phyloP scores from a whole-genome alignment of 2,888 invertebrate genomes.

The Parnassius smintheus region DNA sequence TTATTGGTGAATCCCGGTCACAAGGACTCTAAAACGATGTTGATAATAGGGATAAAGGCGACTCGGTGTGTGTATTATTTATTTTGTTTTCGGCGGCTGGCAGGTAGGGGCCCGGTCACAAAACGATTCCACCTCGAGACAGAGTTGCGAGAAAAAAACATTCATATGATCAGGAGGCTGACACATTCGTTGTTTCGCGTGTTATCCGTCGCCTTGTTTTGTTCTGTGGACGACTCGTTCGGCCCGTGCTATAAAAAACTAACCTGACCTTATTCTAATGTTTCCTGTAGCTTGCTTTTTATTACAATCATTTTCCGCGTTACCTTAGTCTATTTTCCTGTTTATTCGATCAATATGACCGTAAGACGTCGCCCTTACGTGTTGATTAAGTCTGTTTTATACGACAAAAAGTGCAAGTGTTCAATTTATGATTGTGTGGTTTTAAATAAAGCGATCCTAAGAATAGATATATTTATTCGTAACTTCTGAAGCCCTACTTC shows the following conservation, averaged over 20 bases:
- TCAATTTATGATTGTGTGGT: too few species aligned
- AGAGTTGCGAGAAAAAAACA: conserved; percentile 33
- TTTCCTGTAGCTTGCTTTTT: conserved; percentile 22
- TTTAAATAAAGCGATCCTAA: too few species aligned
- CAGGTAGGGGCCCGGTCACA: conserved; percentile 34
- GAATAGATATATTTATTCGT: too few species aligned
- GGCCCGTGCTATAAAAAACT: conserved; percentile 14
- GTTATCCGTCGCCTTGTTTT: conserved; percentile 30
- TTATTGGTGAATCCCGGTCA: conserved; percentile 62
- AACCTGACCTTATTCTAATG: conserved; percentile 28
- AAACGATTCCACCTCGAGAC: conserved; percentile 34
- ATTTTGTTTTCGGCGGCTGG: conserved; percentile 31
- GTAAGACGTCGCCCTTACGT: too few species aligned
- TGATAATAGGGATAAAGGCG: conserved; percentile 37
- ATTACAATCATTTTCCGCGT: conserved; percentile 2
- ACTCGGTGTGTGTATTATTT: conserved; percentile 38
- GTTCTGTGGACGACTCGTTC: conserved; percentile 10
- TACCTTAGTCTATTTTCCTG: background rate
- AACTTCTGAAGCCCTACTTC: too few species aligned
- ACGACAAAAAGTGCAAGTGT: too few species aligned
- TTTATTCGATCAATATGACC: too few species aligned
- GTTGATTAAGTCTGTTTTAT: too few species aligned
- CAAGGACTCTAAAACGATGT: conserved; percentile 46
- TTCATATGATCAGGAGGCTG: conserved; percentile 38
- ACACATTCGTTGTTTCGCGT: conserved; percentile 41